Evolutionary conservation across 2,797 vertebrate species (phyloP), one percentile per base, ranked within the genome.

Genomic region (Vultur gryphus): DNA sequence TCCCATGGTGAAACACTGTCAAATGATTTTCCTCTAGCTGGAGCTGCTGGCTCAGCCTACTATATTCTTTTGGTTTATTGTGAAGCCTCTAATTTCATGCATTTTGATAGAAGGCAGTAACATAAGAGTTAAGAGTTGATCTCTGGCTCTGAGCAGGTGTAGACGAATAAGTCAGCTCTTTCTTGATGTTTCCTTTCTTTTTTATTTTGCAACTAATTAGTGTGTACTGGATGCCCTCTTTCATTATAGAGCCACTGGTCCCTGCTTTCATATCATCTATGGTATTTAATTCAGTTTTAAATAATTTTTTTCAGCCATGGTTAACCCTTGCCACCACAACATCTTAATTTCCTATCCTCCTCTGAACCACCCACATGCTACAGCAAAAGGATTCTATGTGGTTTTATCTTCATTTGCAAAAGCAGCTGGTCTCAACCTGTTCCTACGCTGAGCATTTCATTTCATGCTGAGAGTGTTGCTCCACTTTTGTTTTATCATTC

Each of bases 341-440:
- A 39, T 39, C 72, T 86, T 88, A 24, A 80, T 86, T 96, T 95
- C 21, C 18, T 77, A 43, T 25, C 11, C 55, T 94, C 11, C 21
- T 78, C 65, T 76, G 44, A 84, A 79, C 64, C 41, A 49, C 62
- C 35, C 58, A 77, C 3, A 0, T 46, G 29, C 28, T 84, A 24
- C 37, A 82, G 31, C 44, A 70, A 62, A 55, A 85, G 55, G 28
- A 10, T 6, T 69, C 39, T 78, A 14, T 64, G 41, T 59, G 57
- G 72, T 59, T 88, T 84, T 59, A 82, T 73, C 80, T 78, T 85
- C 49, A 69, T 82, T 91, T 89, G 80, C 46, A 83, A 85, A 93
- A 93, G 78, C 89, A 89, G 51, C 77, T 95, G 80, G n/a, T 93
- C 83, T 91, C 73, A 94, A 94, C 90, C 66, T 89, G 62, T 65